Evolutionary conservation across 2,113 vertebrate species (phyloP), one percentile per base, ranked within the genome.

Genomic region (Myocastor coypus): DNA sequence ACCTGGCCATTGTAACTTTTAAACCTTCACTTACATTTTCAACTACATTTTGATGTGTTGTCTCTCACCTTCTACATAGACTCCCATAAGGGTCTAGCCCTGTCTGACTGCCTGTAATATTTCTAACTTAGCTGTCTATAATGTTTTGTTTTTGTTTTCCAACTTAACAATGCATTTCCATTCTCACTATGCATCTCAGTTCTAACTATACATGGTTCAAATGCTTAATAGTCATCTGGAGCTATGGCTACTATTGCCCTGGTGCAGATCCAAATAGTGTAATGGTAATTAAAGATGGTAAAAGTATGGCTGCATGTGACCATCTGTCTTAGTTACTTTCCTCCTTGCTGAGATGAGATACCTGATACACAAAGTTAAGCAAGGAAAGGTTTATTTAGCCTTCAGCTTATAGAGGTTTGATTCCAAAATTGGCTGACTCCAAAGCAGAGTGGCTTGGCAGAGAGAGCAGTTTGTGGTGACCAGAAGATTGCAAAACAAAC

Each of bases 151-250:
- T 77, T 46, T 77, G 42, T 78, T 78, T 85, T 83, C 0, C 9
- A 73, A 81, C 73, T 78, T 26, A 57, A 57, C 55, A 55, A 55
- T 5, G 5, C 16, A 16, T 19, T 57, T 57, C 55, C 55, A 57
- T 57, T 57, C 55, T 57, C 55, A 57, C 55, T 57, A 17, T 5
- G 16, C 75, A 30, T 61, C 50, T 75, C 52, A 37, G 0, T 80
- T 85, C 37, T 34, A 9, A 64, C 30, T 57, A 42, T 32, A 52
- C 28, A n/a, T 20, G 7, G 19, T 73, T 80, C 4, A 55, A 9
- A 22, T 57, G 50, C 61, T 80, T 34, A 46, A 22, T 40, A 59
- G 42, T 69, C 81, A 84, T 82, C 46, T 91, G 94, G 94, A 69
- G 40, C 89, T 63, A 3, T 37, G 82, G 63, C 91, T 7, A 16